A percentile compares a stretch with the other conserved stretches of the same genome.
Conservation (phyloP, 2,888 invertebrate species). For the Drosophila melanocephala region DNA sequence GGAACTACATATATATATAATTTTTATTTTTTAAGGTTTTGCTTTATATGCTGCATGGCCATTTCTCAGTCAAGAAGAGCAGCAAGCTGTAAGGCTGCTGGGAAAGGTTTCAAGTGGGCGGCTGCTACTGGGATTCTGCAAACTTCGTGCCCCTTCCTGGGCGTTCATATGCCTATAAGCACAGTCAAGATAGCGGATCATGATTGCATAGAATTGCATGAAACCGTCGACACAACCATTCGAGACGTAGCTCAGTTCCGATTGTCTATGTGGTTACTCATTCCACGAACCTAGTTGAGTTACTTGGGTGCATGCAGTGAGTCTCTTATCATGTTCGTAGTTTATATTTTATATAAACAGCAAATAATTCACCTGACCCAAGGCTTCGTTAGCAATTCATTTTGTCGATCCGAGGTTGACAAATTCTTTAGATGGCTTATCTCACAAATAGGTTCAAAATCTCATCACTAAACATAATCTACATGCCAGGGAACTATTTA, state of each 20-base stretch:
- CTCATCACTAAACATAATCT: background rate
- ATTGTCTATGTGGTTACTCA: slow-evolving; percentile 3
- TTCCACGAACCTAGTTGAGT: slow-evolving; percentile 1
- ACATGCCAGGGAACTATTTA: background rate
- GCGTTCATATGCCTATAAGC: slow-evolving; percentile 46
- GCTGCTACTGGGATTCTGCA: slow-evolving; percentile 23
- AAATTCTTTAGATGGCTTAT: background rate
- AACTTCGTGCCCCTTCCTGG: slow-evolving; percentile 39
- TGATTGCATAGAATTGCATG: slow-evolving; percentile 59
- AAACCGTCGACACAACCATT: slow-evolving; percentile 41
- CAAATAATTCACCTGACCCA: background rate
- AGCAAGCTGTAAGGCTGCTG: slow-evolving; percentile 6
- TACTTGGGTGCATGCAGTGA: background rate
- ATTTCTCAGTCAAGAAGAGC: slow-evolving; percentile 12
- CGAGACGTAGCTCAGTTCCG: slow-evolving; percentile 16
- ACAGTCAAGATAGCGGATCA: slow-evolving; percentile 62
- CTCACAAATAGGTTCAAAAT: background rate
- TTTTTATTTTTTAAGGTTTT: slow-evolving; percentile 10
- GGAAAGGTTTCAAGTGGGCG: slow-evolving; percentile 24
- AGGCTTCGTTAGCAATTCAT: background rate
- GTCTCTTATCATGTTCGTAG: background rate
- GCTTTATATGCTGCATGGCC: background rate
- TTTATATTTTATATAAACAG: background rate
- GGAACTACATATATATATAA: slow-evolving; percentile 11
- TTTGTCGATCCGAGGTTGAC: background rate